These are phyloP conservation scores for Percina caprodes DNA, from an alignment of 2,113 vertebrate genomes.

Conservation along the genomic window DNA sequence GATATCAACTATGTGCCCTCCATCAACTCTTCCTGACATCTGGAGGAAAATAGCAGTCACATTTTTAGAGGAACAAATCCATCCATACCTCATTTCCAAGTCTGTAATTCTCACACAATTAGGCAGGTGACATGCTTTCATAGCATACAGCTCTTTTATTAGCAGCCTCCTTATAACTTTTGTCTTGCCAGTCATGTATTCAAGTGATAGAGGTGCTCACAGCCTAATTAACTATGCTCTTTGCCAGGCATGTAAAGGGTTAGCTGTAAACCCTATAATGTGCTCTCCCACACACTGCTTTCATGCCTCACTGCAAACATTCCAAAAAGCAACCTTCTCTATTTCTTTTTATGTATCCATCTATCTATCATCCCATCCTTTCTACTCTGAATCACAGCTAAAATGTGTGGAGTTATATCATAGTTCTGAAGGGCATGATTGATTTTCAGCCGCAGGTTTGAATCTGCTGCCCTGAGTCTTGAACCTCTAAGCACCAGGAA, in stretches of 20 bases:
- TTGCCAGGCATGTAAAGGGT: constrained; percentile 55
- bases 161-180: constrained; percentile 39
- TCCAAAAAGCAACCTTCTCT: constrained; percentile 15
- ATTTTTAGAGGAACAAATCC: constrained; percentile 38
- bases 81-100: constrained; percentile 36
- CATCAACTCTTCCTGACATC: constrained; percentile 19
- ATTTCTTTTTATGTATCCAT: constrained; percentile 22
- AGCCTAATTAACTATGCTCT: constrained; percentile 31
- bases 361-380: constrained; percentile 1
- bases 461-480: constrained; percentile 58
- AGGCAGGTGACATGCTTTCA: constrained; percentile 60
- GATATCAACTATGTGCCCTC: constrained; percentile 1
- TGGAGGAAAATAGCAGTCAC: constrained; percentile 26
- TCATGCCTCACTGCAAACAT: constrained; percentile 22
- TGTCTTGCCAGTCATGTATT: constrained; percentile 49
- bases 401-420: constrained; percentile 28
- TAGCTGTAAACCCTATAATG: constrained; percentile 40
- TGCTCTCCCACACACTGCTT: constrained; percentile 40
- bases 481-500: constrained; percentile 56
- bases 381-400: constrained; percentile 20
- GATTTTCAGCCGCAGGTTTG: constrained; percentile 70
- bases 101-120: constrained; percentile 58
- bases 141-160: constrained; percentile 38
- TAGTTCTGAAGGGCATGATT: constrained; percentile 68
- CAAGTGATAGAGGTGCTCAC: constrained; percentile 42